phyloP scores from a whole-genome alignment of 2,888 invertebrate species.

The Luffia ferchaultella region DNA sequence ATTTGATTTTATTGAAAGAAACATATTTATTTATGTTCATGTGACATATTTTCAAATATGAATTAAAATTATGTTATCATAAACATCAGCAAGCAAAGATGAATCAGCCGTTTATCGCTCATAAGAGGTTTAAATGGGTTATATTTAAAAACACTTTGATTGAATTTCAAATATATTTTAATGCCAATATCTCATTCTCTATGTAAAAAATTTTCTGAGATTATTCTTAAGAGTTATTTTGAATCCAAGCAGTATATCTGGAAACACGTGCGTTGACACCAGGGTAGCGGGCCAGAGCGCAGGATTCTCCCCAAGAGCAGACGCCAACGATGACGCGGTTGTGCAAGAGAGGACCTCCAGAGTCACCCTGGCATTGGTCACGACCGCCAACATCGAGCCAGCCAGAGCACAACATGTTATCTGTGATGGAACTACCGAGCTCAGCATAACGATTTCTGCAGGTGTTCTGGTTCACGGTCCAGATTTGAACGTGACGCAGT shows the following conservation, averaged over 20 bases:
- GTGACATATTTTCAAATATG: too few species aligned
- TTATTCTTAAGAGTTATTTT: background rate
- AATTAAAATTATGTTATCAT: background rate
- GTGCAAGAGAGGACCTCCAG: constrained; percentile 10
- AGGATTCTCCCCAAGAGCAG: constrained; percentile 7
- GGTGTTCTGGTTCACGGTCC: constrained; percentile 9
- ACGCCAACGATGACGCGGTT: constrained; percentile 8
- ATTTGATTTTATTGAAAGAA: too few species aligned
- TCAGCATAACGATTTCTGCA: constrained; percentile 8
- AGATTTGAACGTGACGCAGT: constrained; percentile 10
- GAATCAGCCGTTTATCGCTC: too few species aligned
- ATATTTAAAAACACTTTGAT: background rate
- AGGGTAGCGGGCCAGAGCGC: constrained; percentile 7
- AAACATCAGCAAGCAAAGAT: background rate
- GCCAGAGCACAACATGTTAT: constrained; percentile 11
- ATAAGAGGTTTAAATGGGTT: too few species aligned
- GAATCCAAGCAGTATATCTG: constrained; percentile 7
- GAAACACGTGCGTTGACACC: constrained; percentile 10
- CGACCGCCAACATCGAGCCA: constrained; percentile 11
- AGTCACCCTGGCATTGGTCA: constrained; percentile 13
- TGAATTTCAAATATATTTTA: background rate
- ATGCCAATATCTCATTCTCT: background rate
- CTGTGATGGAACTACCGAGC: constrained; percentile 2
- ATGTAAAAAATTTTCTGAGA: background rate
- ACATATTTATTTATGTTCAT: too few species aligned